Evolutionary conservation across 2,797 vertebrate genomes (phyloP).

Genomic region (Hemitrygon akajei): DNA sequence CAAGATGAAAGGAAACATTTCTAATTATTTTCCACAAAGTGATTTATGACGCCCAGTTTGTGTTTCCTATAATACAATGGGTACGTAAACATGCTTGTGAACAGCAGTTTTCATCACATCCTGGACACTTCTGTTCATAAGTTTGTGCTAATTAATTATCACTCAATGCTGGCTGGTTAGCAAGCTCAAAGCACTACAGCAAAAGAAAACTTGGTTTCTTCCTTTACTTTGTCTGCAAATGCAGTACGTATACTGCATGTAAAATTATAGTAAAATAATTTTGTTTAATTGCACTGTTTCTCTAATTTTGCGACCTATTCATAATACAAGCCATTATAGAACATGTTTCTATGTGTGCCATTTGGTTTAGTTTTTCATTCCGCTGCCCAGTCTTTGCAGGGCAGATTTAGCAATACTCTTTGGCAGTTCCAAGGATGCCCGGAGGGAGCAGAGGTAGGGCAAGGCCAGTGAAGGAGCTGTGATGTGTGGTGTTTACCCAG

Average conservation of each 20-base stretch:
- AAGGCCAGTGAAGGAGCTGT: no score
- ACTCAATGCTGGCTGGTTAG: neutral
- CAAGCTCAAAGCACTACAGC: neutral
- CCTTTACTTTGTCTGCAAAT: neutral
- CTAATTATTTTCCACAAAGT: conserved; percentile 1
- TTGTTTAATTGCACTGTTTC: neutral
- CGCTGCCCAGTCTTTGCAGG: neutral
- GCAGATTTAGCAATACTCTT: no score
- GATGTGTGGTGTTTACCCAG: no score
- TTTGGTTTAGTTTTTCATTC: neutral
- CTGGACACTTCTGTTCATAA: neutral
- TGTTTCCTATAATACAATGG: neutral
- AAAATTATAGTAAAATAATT: neutral
- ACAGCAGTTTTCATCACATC: neutral
- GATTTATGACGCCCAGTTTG: conserved; percentile 16
- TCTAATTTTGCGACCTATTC: neutral
- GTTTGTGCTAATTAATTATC: neutral
- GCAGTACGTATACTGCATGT: no score
- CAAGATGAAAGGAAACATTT: conserved; percentile 9
- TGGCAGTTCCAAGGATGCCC: neutral
- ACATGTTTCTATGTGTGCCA: neutral
- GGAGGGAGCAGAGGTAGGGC: neutral
- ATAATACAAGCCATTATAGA: neutral
- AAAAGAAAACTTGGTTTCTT: neutral
- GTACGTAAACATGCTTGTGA: neutral